Evolutionary conservation across 2,797 vertebrate genomes (phyloP), one percentile per base, ranked within the genome.

Genomic region (Danio albolineatus): DNA sequence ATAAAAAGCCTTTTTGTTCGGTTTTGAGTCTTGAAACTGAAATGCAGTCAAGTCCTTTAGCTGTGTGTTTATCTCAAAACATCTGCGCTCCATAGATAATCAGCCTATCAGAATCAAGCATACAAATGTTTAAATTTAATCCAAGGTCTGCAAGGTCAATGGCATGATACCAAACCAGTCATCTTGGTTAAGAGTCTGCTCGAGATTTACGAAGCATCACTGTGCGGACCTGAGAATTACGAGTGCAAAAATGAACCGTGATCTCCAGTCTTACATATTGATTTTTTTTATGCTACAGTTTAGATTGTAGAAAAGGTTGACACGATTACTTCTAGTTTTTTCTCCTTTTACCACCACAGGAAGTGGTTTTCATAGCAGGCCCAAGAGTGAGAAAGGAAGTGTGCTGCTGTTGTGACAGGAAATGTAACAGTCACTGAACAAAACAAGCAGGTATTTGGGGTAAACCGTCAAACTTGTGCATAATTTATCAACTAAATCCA

Each of bases 301-400:
- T 48, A 48, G 57, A 41, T 8, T 28, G 9, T 49, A 62, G 5
- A 4, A 43, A 54, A 53, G 19, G 6, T 38, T 72, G 39, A 56
- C 0, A 71, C 14, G 16, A 38, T 64, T 62, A 36, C 67, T 53
- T 39, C 5, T 59, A 69, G 76, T 21, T 28, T 41, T 16, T 28
- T 28, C 28, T 28, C 28, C 28, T 28, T 28, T 28, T 28, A 60
- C 59, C 73, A 87, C 73, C 1, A 51, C 89, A 93, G 93, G 94
- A 94, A 93, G 93, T 92, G 93, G 92, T 90, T 93, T 88, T 88
- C 81, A 17, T 44, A 84, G 78, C 53, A 66, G 82, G 76, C 79
- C 73, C 76, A 67, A 85, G 4, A 84, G 72, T 53, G 51, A 69
- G 74, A 78, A 87, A 91, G 92, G 92, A 93, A 92, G 82, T 79